A percentile compares a stretch with the other conserved stretches of the same genome.
These are phyloP conservation scores for Percopsis transmontana DNA, from an alignment of 2,113 vertebrate species.

Conservation along the genomic window DNA sequence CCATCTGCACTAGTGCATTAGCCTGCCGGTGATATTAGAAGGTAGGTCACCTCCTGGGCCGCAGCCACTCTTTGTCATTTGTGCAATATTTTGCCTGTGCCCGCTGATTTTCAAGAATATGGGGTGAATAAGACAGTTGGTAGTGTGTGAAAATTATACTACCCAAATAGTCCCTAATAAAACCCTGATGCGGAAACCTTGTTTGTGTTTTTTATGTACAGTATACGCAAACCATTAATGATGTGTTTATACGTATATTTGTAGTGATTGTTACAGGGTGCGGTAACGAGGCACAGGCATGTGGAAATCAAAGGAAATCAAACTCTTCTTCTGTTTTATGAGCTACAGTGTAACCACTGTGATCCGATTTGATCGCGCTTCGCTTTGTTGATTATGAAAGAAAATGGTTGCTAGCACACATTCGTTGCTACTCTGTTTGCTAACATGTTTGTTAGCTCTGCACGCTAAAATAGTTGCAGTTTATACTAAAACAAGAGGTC, in stretches of 20 bases:
- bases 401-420: neutral
- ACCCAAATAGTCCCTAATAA: neutral
- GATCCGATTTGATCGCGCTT: conserved; percentile 32
- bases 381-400: conserved; percentile 28
- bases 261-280: conserved; percentile 19
- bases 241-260: conserved; percentile 46
- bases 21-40: conserved; percentile 28
- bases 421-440: conserved; percentile 43
- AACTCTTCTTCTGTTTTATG: neutral
- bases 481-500: conserved; percentile 27
- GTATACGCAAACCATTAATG: conserved; percentile 16
- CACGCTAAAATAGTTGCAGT: conserved; percentile 31
- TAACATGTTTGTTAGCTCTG: conserved; percentile 53
- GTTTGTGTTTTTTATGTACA: conserved; percentile 23
- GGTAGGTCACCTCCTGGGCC: conserved; percentile 23
- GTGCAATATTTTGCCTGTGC: conserved; percentile 20
- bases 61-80: conserved; percentile 31
- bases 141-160: conserved; percentile 14
- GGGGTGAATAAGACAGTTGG: neutral
- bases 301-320: neutral
- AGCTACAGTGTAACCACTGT: conserved; percentile 1
- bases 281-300: conserved; percentile 30
- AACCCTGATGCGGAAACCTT: conserved; percentile 12
- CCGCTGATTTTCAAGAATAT: conserved; percentile 25
- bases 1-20: conserved; percentile 37